Percentiles rank a stretch among this genome's conserved stretches.
These are phyloP conservation scores for Montifringilla adamsi DNA, from an alignment of 2,113 vertebrate genomes.

Conservation along the genomic window DNA sequence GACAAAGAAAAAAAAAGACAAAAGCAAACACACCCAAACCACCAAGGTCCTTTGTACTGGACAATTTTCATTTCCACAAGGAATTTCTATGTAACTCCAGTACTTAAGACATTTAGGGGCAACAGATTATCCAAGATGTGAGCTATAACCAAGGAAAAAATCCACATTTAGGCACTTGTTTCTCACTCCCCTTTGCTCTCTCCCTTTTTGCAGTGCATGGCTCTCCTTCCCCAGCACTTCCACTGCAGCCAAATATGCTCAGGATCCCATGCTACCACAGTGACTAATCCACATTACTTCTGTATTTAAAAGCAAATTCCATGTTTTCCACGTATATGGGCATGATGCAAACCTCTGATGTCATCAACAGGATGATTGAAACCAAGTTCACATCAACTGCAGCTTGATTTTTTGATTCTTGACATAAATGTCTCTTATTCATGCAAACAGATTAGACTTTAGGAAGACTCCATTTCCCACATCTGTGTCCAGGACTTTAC, in stretches of 20 bases:
- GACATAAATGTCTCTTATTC: not conserved
- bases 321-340: not conserved
- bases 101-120: not conserved
- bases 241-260: not conserved
- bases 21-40: not conserved
- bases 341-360: not conserved
- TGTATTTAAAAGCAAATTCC: not conserved
- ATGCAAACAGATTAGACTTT: not conserved
- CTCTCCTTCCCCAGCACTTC: not conserved
- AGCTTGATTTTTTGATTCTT: not conserved
- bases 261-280: not conserved
- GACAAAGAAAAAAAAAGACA: not conserved
- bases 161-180: not conserved
- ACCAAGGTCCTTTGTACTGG: not conserved
- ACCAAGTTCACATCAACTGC: not conserved
- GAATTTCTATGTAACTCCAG: not conserved
- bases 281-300: not conserved
- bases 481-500: not conserved
- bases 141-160: not conserved
- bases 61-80: not conserved
- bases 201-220: not conserved
- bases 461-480: not conserved
- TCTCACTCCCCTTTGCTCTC: not conserved
- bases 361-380: not conserved
- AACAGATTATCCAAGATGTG: not conserved